phyloP scores from a whole-genome alignment of 2,888 invertebrate genomes.

The Hedychridium roseum region DNA sequence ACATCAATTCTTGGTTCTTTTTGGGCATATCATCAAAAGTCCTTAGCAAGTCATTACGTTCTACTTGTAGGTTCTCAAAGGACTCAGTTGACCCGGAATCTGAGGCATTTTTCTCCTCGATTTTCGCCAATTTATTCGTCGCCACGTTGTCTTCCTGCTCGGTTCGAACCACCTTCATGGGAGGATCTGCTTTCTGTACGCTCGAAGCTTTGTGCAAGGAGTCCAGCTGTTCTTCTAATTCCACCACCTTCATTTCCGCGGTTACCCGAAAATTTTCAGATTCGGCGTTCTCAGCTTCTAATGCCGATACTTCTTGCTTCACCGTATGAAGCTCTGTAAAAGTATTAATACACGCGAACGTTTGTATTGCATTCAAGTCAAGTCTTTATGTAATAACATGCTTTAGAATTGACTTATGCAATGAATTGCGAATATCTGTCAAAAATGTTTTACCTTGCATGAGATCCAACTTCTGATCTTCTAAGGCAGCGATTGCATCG shows the following conservation, averaged over 20 bases:
- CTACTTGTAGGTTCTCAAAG: slow-evolving; percentile 48
- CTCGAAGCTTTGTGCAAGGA: slow-evolving; percentile 57
- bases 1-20: slow-evolving; percentile 40
- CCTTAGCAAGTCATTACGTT: slow-evolving; percentile 41
- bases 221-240: slow-evolving; percentile 80
- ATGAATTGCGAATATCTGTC: background rate
- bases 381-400: too few relatives aligned
- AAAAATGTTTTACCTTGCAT: slow-evolving; percentile 67
- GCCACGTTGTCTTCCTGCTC: slow-evolving; percentile 79
- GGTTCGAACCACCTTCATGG: slow-evolving; percentile 62
- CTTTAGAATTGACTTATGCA: too few relatives aligned
- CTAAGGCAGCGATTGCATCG: slow-evolving; percentile 69
- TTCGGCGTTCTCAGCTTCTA: slow-evolving; percentile 71
- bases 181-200: slow-evolving; percentile 66
- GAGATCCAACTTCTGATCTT: slow-evolving; percentile 75
- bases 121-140: slow-evolving; percentile 75
- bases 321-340: slow-evolving; percentile 60
- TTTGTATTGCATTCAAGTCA: too few relatives aligned
- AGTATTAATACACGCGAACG: too few relatives aligned
- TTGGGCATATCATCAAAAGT: slow-evolving; percentile 44
- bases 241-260: slow-evolving; percentile 80
- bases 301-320: slow-evolving; percentile 71
- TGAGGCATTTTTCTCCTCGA: slow-evolving; percentile 62
- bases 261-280: slow-evolving; percentile 76
- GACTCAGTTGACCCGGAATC: slow-evolving; percentile 52